phyloP scores from a whole-genome alignment of 2,797 vertebrate species.

The Propithecus deckenii region DNA sequence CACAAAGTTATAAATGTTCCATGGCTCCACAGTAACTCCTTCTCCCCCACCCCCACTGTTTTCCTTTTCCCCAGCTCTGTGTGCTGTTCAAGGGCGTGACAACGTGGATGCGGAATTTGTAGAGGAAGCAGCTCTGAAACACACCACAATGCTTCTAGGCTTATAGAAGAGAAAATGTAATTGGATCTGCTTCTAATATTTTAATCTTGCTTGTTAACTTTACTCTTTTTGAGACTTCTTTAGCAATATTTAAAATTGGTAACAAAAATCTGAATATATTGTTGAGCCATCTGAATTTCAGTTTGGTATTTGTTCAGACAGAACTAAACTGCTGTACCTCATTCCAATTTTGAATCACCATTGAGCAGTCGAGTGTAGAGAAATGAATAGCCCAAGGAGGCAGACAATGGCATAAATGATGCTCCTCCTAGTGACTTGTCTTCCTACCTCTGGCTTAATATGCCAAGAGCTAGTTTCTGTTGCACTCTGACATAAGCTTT shows the following conservation, averaged over 20 bases:
- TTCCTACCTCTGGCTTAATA: neutral
- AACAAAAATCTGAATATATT: neutral
- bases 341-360: neutral
- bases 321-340: neutral
- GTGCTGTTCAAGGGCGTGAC: conserved; percentile 87
- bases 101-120: conserved; percentile 90
- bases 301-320: neutral
- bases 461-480: neutral
- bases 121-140: conserved; percentile 92
- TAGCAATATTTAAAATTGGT: neutral
- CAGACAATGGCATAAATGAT: accelerated
- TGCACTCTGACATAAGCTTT: neutral
- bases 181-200: neutral
- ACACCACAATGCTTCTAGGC: conserved; percentile 87
- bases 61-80: conserved; percentile 79
- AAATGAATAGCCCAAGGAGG: neutral
- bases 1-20: neutral
- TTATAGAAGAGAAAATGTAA: conserved; percentile 72
- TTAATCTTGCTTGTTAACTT: neutral
- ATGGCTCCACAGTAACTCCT: neutral
- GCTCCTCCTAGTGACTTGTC: neutral
- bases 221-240: neutral
- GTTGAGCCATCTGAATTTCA: neutral
- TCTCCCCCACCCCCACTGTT: neutral
- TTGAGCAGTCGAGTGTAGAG: neutral